Conservation (phyloP, 64 coral and sea anemone species). For the Acropora tenuis region DNA sequence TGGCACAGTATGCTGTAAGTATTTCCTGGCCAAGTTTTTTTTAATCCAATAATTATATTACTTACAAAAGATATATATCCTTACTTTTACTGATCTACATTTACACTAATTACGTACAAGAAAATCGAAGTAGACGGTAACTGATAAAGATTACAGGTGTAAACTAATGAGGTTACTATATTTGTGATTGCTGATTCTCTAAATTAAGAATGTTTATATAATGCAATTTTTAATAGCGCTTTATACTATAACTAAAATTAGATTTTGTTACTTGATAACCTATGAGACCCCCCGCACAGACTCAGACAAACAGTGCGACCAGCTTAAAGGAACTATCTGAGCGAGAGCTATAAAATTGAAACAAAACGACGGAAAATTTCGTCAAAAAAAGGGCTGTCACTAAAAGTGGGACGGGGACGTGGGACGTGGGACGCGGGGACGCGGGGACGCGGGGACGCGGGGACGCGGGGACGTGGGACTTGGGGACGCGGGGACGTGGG, state of each 20-base stretch:
- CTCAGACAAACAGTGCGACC: conserved; percentile 63
- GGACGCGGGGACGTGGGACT: too few species aligned
- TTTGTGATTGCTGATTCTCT: neutral
- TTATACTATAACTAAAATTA: conserved; percentile 66
- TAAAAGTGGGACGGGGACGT: too few species aligned
- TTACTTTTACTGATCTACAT: neutral
- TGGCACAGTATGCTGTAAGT: conserved; percentile 45
- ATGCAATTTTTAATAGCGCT: neutral
- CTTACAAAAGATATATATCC: neutral
- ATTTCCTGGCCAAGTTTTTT: neutral
- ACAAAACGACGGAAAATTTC: conserved; percentile 19
- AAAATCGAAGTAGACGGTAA: neutral
- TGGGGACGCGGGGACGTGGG: too few species aligned
- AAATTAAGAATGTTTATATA: neutral
- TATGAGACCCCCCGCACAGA: conserved; percentile 57
- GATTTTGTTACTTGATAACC: conserved; percentile 34
- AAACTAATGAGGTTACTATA: neutral
- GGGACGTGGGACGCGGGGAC: too few species aligned
- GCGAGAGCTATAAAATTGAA: conserved; percentile 33
- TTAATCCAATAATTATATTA: neutral
- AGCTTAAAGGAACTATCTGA: conserved; percentile 27
- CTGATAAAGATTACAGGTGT: neutral
- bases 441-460: too few species aligned
- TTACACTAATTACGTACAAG: neutral
- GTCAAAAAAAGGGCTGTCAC: neutral